Evolutionary conservation across 2,113 vertebrate genomes (phyloP).

Genomic region (Penelope pileata): DNA sequence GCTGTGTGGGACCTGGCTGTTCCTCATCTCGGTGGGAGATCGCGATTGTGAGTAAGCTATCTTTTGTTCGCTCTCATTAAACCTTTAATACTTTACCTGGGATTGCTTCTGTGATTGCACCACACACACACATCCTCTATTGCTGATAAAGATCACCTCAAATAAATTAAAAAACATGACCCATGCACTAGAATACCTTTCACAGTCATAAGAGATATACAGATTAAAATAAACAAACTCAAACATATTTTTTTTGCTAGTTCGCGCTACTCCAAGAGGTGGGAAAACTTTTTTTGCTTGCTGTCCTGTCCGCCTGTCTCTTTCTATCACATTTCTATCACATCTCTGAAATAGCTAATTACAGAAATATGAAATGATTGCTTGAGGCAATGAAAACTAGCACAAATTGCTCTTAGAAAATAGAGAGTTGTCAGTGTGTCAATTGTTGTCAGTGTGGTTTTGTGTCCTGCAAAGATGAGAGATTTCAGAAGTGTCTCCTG

Average conservation of each 20-base stretch:
- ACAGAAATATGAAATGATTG: background rate
- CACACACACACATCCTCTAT: fast-evolving
- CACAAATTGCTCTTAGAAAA: background rate
- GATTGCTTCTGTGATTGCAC: no score
- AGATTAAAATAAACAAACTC: background rate
- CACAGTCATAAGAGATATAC: background rate
- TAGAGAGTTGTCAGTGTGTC: background rate
- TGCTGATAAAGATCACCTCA: background rate
- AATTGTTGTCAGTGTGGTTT: background rate
- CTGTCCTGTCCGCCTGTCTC: background rate
- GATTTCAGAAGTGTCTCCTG: background rate
- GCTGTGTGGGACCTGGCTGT: no score
- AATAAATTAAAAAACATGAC: background rate
- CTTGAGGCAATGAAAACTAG: background rate
- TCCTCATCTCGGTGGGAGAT: no score
- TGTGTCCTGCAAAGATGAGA: background rate
- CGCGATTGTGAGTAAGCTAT: no score
- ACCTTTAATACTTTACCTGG: no score
- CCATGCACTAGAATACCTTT: background rate
- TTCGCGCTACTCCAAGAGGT: background rate
- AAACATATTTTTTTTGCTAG: background rate
- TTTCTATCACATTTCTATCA: background rate
- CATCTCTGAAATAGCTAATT: background rate
- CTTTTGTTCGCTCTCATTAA: no score
- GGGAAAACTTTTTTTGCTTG: background rate